A percentile compares a stretch with the other conserved stretches of the same genome.
phyloP scores from a whole-genome alignment of 2,888 invertebrate species.

The Ennomos quercinarius region DNA sequence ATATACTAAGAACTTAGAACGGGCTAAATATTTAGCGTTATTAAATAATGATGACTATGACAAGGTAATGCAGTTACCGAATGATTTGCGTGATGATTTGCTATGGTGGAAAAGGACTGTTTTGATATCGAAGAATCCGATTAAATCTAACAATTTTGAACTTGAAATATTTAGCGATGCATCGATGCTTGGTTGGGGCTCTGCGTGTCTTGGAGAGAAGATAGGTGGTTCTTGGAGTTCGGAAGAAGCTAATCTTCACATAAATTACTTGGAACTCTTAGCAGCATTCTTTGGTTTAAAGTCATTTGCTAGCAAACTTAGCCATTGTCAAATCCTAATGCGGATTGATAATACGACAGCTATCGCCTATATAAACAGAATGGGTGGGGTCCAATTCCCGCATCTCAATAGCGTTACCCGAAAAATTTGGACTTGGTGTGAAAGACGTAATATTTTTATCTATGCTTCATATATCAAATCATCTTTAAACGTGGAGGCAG shows the following conservation, averaged over 20 bases:
- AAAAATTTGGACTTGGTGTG: slow-evolving; percentile 34
- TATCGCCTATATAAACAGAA: slow-evolving; percentile 34
- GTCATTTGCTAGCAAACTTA: slow-evolving; percentile 1
- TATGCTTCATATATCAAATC: slow-evolving; percentile 26
- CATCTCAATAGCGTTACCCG: slow-evolving; percentile 26
- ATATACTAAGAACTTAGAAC: background rate
- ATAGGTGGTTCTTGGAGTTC: too few species aligned
- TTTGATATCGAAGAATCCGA: background rate
- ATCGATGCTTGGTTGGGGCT: background rate
- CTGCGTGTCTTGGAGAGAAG: background rate
- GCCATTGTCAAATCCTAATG: slow-evolving; percentile 22
- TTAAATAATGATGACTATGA: background rate
- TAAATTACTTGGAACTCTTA: background rate
- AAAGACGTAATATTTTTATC: slow-evolving; percentile 19
- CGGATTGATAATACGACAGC: slow-evolving; percentile 38
- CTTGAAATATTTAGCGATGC: background rate
- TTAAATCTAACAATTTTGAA: background rate
- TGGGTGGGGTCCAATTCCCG: slow-evolving; percentile 31
- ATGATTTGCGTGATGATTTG: background rate
- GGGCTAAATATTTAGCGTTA: background rate
- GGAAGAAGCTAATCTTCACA: background rate
- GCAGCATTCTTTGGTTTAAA: background rate
- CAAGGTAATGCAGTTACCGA: background rate
- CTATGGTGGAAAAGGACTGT: background rate
- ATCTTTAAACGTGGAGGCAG: slow-evolving; percentile 25